phyloP scores from a whole-genome alignment of 2,797 vertebrate species.

The Threskiornis aethiopicus region DNA sequence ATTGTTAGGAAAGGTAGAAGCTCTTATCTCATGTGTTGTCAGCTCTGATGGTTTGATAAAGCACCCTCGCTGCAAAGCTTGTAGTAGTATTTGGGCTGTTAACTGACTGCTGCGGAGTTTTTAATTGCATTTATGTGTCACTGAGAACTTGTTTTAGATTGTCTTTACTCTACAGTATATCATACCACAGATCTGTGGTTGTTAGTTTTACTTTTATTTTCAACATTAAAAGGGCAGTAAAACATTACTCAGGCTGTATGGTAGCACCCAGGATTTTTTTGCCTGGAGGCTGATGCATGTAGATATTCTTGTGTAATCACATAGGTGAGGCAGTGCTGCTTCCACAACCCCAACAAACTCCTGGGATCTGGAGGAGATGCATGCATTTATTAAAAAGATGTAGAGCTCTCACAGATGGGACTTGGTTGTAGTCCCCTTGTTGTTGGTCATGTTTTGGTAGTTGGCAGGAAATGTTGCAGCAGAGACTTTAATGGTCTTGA shows the following conservation, averaged over 20 bases:
- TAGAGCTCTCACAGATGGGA: neutral
- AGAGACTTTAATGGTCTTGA: neutral
- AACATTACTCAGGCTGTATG: neutral
- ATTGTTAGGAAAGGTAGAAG: neutral
- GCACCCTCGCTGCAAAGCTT: neutral
- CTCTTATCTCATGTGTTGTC: neutral
- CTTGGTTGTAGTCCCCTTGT: neutral
- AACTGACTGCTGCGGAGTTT: neutral
- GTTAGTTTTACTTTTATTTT: slow-evolving; percentile 52
- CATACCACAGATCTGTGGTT: neutral
- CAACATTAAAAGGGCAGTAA: neutral
- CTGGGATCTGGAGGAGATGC: neutral
- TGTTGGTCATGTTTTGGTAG: neutral
- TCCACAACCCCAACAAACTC: neutral
- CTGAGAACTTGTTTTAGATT: neutral
- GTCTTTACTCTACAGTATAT: neutral
- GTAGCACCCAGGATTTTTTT: neutral
- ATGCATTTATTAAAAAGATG: neutral
- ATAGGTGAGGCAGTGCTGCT: neutral
- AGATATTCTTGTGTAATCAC: neutral
- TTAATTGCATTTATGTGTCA: neutral
- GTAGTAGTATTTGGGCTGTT: neutral
- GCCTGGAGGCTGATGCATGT: neutral
- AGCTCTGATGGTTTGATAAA: neutral
- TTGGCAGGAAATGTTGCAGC: neutral